A percentile compares a stretch with the other conserved stretches of the same genome.
phyloP scores from a whole-genome alignment of 2,113 vertebrate genomes.

The Neolamprologus sp. region DNA sequence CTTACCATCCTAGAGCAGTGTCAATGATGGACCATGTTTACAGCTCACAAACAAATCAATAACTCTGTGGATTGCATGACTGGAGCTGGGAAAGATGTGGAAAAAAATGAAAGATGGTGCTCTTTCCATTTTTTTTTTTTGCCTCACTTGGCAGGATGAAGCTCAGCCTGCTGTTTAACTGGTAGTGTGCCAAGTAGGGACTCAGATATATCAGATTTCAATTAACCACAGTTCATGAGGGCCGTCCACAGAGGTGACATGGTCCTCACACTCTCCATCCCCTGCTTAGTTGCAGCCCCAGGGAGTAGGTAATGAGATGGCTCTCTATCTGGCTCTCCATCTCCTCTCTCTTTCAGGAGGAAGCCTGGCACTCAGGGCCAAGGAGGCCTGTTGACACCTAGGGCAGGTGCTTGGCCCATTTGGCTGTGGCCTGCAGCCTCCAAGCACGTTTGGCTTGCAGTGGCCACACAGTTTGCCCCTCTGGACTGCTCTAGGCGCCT shows the following conservation, averaged over 20 bases:
- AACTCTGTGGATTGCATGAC: constrained; percentile 39
- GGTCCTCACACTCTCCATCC: constrained; percentile 48
- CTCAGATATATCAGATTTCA: constrained; percentile 69
- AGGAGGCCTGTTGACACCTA: constrained; percentile 62
- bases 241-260: constrained; percentile 52
- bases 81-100: constrained; percentile 33
- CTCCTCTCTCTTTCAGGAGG: constrained; percentile 48
- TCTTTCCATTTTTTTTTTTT: neutral
- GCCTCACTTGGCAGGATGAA: constrained; percentile 33
- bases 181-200: constrained; percentile 34
- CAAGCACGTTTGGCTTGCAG: constrained; percentile 57
- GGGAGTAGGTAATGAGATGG: constrained; percentile 73
- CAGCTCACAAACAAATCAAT: constrained; percentile 51
- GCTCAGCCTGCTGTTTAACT: constrained; percentile 44
- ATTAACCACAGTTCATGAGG: constrained; percentile 63
- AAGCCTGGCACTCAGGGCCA: constrained; percentile 48
- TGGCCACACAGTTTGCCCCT: constrained; percentile 58
- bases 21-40: constrained; percentile 40
- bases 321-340: constrained; percentile 59
- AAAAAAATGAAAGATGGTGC: constrained; percentile 27
- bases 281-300: constrained; percentile 60
- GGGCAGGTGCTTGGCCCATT: constrained; percentile 63
- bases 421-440: constrained; percentile 59
- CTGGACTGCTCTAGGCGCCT: constrained; percentile 60
- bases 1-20: constrained; percentile 31